A percentile compares a stretch with the other conserved stretches of the same genome.
Evolutionary conservation across 2,113 vertebrate genomes (phyloP).

Genomic region (Emydocephalus ijimae): DNA sequence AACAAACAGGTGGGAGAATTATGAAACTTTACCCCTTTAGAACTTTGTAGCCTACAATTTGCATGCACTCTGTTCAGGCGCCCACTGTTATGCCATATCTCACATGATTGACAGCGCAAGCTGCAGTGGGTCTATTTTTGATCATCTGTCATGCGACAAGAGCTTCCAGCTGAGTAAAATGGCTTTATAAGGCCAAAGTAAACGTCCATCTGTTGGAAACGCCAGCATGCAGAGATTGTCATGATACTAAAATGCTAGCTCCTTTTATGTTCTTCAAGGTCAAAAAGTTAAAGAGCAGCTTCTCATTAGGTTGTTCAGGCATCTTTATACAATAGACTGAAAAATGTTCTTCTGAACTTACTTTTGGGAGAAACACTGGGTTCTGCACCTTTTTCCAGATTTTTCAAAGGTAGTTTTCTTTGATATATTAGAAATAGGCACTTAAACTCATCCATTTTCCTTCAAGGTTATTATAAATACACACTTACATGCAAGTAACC

Average conservation of each 20-base stretch:
- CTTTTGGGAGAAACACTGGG: slow-evolving; percentile 10
- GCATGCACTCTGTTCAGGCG: slow-evolving; percentile 61
- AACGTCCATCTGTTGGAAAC: slow-evolving; percentile 77
- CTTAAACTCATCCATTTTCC: background rate
- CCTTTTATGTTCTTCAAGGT: slow-evolving; percentile 46
- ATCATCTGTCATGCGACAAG: slow-evolving; percentile 85
- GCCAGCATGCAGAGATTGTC: slow-evolving; percentile 56
- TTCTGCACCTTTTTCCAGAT: slow-evolving; percentile 14
- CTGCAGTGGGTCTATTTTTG: slow-evolving; percentile 91
- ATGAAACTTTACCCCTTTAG: slow-evolving; percentile 65
- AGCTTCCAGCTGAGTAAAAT: slow-evolving; percentile 74
- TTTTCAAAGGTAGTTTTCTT: slow-evolving; percentile 24
- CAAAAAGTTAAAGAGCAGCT: slow-evolving; percentile 51
- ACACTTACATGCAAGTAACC: background rate
- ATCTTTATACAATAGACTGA: slow-evolving; percentile 10
- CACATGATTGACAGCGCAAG: slow-evolving; percentile 87
- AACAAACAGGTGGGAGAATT: slow-evolving; percentile 71
- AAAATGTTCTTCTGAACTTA: slow-evolving; percentile 36
- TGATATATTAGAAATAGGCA: background rate
- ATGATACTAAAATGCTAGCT: slow-evolving; percentile 57
- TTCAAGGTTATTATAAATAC: background rate
- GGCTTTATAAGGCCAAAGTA: slow-evolving; percentile 82
- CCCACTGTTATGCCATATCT: slow-evolving; percentile 63
- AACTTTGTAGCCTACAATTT: slow-evolving; percentile 57
- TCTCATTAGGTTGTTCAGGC: background rate